Percentiles rank a stretch among this genome's conserved stretches.
phyloP scores from a whole-genome alignment of 2,888 invertebrate species.

The Chrysolina americana region DNA sequence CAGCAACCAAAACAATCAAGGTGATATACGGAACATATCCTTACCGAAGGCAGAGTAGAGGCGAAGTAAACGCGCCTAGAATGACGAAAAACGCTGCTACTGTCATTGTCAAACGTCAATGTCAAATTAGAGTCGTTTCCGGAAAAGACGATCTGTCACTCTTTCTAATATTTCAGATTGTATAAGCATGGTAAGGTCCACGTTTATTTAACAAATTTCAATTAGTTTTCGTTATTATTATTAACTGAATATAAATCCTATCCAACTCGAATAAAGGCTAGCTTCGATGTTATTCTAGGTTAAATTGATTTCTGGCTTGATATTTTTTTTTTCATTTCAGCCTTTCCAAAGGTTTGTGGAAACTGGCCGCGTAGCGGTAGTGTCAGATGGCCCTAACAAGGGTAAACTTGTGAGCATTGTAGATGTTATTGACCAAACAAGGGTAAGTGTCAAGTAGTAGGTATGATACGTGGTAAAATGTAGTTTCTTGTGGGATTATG shows the following conservation, averaged over 20 bases:
- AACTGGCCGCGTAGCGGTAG: slow-evolving; percentile 96
- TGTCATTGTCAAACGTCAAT: too few species aligned
- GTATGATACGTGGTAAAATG: slow-evolving; percentile 36
- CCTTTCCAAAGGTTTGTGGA: slow-evolving; percentile 95
- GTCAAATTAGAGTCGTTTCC: slow-evolving; percentile 4
- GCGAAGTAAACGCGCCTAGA: too few species aligned
- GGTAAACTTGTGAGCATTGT: slow-evolving; percentile 96
- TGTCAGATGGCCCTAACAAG: slow-evolving; percentile 90
- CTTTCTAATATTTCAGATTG: slow-evolving; percentile 32
- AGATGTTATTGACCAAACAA: slow-evolving; percentile 97
- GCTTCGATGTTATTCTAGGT: not conserved
- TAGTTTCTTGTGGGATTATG: too few species aligned
- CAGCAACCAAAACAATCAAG: too few species aligned
- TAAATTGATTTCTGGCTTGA: not conserved
- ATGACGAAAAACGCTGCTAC: too few species aligned
- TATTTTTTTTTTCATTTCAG: slow-evolving; percentile 73
- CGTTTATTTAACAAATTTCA: slow-evolving; percentile 19
- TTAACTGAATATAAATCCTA: not conserved
- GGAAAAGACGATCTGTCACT: slow-evolving; percentile 23
- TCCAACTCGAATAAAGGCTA: not conserved
- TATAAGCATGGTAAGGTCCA: slow-evolving; percentile 52
- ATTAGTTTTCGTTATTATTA: slow-evolving; percentile 1
- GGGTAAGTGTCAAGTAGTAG: slow-evolving; percentile 72
- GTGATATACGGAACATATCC: too few species aligned
- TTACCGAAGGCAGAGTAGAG: too few species aligned